A percentile compares a stretch with the other conserved stretches of the same genome.
phyloP scores from a whole-genome alignment of 2,888 invertebrate genomes.

The Pilophorus perplexus region DNA sequence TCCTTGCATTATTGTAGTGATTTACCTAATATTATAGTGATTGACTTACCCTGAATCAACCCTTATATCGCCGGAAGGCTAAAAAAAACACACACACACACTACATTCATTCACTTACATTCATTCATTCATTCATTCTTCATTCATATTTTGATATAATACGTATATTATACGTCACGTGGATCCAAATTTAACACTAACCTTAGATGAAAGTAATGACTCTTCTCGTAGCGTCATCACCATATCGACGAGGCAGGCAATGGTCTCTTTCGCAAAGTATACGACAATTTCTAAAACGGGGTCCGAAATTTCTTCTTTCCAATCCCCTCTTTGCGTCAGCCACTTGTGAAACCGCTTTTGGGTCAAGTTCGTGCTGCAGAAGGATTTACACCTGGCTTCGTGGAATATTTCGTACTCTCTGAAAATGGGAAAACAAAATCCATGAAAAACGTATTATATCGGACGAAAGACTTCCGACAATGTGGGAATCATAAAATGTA shows the following conservation, averaged over 20 bases:
- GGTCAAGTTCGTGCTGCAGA: conserved; percentile 40
- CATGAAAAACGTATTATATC: background rate
- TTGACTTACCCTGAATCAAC: too few species aligned
- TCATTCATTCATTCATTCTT: too few species aligned
- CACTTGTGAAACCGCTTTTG: conserved; percentile 43
- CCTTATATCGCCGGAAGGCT: too few species aligned
- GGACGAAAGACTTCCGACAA: too few species aligned
- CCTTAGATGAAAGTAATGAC: conserved; percentile 41
- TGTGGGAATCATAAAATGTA: background rate
- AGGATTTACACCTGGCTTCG: conserved; percentile 45
- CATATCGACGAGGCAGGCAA: conserved; percentile 83
- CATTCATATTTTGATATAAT: too few species aligned
- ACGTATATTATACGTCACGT: too few species aligned
- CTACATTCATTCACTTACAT: too few species aligned
- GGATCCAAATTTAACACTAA: background rate
- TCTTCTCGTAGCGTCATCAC: conserved; percentile 79
- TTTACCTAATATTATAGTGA: too few species aligned
- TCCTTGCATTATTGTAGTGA: too few species aligned
- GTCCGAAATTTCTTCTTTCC: conserved; percentile 52
- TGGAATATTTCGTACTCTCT: conserved; percentile 46
- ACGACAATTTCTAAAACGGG: conserved; percentile 73
- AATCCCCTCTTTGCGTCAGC: conserved; percentile 38
- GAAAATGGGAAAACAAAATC: conserved; percentile 2
- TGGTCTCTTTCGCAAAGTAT: conserved; percentile 85
- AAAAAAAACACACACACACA: too few species aligned